Conservation (phyloP, 2,797 vertebrate species). For the Acanthornis magna region DNA sequence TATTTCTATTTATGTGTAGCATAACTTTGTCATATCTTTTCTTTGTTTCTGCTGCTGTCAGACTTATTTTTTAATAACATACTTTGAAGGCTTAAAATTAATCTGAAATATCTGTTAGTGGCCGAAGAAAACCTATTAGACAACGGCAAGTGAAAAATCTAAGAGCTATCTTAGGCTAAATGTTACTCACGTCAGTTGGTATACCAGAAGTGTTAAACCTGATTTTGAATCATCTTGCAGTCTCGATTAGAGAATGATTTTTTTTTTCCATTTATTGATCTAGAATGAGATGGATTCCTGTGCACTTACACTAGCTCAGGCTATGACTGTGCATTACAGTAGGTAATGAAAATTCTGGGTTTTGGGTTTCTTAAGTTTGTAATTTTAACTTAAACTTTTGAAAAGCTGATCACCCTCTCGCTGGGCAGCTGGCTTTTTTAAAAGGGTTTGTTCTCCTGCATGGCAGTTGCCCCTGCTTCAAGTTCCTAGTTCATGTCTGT, state of each 20-base stretch:
- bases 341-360: not conserved
- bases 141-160: slow-evolving; percentile 1
- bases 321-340: not conserved
- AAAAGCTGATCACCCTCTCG: not conserved
- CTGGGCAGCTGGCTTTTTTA: not conserved
- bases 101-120: not conserved
- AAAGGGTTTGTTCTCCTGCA: not conserved
- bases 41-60: not conserved
- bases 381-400: not conserved
- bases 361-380: not conserved
- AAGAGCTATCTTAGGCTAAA: not conserved
- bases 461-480: not conserved
- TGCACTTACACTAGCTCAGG: not conserved
- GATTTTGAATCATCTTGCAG: not conserved
- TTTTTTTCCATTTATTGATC: not conserved
- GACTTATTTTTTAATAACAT: not conserved
- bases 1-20: not conserved
- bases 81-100: slow-evolving; percentile 2
- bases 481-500: not conserved
- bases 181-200: not conserved
- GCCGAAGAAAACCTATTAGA: not conserved
- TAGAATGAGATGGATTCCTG: not conserved
- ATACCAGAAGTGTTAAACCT: not conserved
- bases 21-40: not conserved
- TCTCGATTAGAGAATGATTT: not conserved